Conservation (phyloP, 2,888 invertebrate genomes). For the Heliconius charithonia region DNA sequence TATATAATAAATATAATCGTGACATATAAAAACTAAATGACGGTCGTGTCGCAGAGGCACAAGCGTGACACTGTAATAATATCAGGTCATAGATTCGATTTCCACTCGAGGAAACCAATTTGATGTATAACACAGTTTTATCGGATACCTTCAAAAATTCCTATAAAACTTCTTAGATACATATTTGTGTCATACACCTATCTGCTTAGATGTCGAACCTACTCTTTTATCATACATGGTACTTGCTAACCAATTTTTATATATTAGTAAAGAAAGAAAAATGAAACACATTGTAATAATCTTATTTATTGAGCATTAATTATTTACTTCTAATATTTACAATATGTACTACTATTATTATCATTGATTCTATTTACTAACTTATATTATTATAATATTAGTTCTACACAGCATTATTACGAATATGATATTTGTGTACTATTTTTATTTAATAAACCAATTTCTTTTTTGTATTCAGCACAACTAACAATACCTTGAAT, state of each 20-base stretch:
- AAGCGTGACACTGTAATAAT: too few relatives aligned
- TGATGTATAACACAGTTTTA: too few relatives aligned
- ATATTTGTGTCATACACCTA: too few relatives aligned
- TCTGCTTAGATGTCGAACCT: too few relatives aligned
- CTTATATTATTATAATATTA: slow-evolving; percentile 8
- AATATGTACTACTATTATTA: slow-evolving; percentile 34
- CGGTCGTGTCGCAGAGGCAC: too few relatives aligned
- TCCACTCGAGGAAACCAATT: too few relatives aligned
- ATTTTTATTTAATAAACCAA: background rate
- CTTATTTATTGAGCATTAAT: slow-evolving; percentile 49
- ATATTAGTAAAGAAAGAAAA: background rate
- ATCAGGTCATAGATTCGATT: too few relatives aligned
- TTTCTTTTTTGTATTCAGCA: background rate
- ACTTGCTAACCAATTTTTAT: background rate
- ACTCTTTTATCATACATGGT: background rate
- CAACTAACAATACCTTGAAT: too few relatives aligned
- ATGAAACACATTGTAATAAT: slow-evolving; percentile 28
- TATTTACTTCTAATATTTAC: slow-evolving; percentile 47
- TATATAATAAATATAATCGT: too few relatives aligned
- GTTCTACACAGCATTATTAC: slow-evolving; percentile 1
- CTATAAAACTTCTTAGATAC: too few relatives aligned
- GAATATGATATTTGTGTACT: background rate
- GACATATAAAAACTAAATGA: too few relatives aligned
- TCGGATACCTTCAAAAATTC: too few relatives aligned
- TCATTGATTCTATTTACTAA: slow-evolving; percentile 17